Percentiles rank a stretch among this genome's conserved stretches.
These are phyloP conservation scores for Ooceraea biroi DNA, from an alignment of 1,140 invertebrate genomes.

Conservation along the genomic window DNA sequence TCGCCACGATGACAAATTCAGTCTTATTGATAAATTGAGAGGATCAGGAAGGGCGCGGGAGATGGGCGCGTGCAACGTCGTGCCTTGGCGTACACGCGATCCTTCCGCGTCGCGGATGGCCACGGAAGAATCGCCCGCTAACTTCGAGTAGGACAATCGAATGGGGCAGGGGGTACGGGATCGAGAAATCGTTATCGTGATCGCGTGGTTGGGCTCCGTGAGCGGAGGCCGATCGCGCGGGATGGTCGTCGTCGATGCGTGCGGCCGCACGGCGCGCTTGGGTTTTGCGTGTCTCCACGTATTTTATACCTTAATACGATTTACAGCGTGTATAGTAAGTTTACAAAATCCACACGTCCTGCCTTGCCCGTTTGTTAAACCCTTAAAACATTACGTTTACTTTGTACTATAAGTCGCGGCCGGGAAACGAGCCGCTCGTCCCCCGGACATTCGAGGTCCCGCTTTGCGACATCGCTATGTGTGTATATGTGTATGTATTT, in stretches of 20 bases:
- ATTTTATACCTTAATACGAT: slow-evolving; percentile 27
- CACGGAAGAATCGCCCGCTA: no score
- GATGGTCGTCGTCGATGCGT: slow-evolving; percentile 24
- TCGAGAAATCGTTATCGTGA: slow-evolving; percentile 45
- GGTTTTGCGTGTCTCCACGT: neutral
- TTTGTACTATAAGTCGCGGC: slow-evolving; percentile 85
- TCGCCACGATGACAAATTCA: slow-evolving; percentile 51
- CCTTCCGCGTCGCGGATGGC: no score
- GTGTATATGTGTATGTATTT: slow-evolving; percentile 39
- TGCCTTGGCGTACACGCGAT: neutral
- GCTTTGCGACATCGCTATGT: slow-evolving; percentile 70
- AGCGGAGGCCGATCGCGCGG: slow-evolving; percentile 38
- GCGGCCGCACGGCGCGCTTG: slow-evolving; percentile 36
- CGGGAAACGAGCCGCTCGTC: slow-evolving; percentile 70
- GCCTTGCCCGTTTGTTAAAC: slow-evolving; percentile 43
- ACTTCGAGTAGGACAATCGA: no score
- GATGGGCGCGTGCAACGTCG: neutral
- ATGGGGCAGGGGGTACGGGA: no score
- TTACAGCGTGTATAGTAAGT: slow-evolving; percentile 71
- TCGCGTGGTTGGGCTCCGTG: slow-evolving; percentile 42
- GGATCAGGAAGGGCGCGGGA: slow-evolving; percentile 32
- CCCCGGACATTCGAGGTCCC: slow-evolving; percentile 76
- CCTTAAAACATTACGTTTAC: slow-evolving; percentile 80
- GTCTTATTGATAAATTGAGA: slow-evolving; percentile 60
- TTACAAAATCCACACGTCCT: slow-evolving; percentile 68